Evolutionary conservation across 1,140 invertebrate species (phyloP), one percentile per base, ranked within the genome.

Genomic region (Chlorops oryzae): DNA sequence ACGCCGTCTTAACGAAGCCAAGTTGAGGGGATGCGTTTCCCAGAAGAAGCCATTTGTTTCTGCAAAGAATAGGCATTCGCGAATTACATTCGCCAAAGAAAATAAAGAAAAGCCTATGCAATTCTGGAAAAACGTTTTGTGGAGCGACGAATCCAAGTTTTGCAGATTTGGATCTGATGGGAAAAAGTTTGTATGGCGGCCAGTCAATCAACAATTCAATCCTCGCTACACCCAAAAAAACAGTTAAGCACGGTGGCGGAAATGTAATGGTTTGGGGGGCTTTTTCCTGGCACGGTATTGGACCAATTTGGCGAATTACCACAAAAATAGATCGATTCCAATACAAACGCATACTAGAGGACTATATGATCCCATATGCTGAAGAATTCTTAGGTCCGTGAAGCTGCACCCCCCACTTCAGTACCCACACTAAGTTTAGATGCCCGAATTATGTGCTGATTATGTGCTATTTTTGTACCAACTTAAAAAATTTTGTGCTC

Each of bases 161-260:
- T 40, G 41, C 24, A 27, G 53, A 40, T 50, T 53, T 41, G 41
- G 41, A n/a, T n/a, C 20, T 25, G 42, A 46, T 34, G 55, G 46
- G 12, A 49, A 15, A 15, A 7, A 34, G 15, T 23, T 34, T 20
- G 51, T 56, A 12, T 34, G 51, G 28, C 25, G 46, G 3, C 51
- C 41, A 23, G n/a, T 6, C 3, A 13, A 27, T 10, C 32, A 48
- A 25, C n/a, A 25, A 47, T 48, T 32, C 15, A 27, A 40, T 41
- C 41, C 41, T 4, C 50, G 50, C 10, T 56, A 49, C 40, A 25
- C n/a, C 46, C 7, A 48, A 47, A 42, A 23, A 51, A 43, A 63
- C 51, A 3, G 42, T 63, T 10, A 63, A 59, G 32, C 56, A 61
- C 50, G 53, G 48, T 23, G 60, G 58, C 24, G 47, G 46, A 23